Evolutionary conservation across 1,140 invertebrate species (phyloP).

Genomic region (Ridgeia piscesae): DNA sequence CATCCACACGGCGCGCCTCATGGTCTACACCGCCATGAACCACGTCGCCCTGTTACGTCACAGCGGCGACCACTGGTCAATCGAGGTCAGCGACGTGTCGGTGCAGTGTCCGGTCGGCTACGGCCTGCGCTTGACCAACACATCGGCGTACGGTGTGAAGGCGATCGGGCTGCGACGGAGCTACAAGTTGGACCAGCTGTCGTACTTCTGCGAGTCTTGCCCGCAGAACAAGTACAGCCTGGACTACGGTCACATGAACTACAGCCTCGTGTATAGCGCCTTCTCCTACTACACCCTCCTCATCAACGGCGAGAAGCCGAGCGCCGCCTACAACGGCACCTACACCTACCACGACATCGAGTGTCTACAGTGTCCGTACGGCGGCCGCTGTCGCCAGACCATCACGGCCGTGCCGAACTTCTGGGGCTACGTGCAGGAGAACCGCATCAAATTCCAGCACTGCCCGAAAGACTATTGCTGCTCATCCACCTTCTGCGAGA

Average conservation of each 20-base stretch:
- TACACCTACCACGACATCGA: constrained; percentile 26
- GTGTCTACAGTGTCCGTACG: constrained; percentile 25
- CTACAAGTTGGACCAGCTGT: constrained; percentile 28
- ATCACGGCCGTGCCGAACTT: constrained; percentile 28
- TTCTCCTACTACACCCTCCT: constrained; percentile 22
- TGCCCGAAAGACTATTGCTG: constrained; percentile 28
- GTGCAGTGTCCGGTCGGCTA: constrained; percentile 27
- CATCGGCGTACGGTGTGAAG: constrained; percentile 24
- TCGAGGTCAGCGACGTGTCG: constrained; percentile 23
- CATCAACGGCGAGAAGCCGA: constrained; percentile 22
- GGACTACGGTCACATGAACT: constrained; percentile 26
- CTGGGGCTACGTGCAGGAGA: constrained; percentile 26
- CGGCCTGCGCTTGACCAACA: constrained; percentile 25
- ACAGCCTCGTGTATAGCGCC: constrained; percentile 16
- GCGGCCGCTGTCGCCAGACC: constrained; percentile 19
- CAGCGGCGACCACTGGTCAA: constrained; percentile 30
- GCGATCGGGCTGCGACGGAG: constrained; percentile 16
- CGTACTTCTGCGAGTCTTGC: constrained; percentile 28
- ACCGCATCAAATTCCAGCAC: constrained; percentile 26
- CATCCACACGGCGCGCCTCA: constrained; percentile 6
- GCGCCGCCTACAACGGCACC: constrained; percentile 12
- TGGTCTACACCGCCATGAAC: constrained; percentile 16
- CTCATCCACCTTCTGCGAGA: constrained; percentile 19
- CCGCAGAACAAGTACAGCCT: constrained; percentile 26
- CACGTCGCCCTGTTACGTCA: constrained; percentile 25